Evolutionary conservation across 2,113 vertebrate genomes (phyloP), one percentile per base, ranked within the genome.

Genomic region (Ptyas mucosa): DNA sequence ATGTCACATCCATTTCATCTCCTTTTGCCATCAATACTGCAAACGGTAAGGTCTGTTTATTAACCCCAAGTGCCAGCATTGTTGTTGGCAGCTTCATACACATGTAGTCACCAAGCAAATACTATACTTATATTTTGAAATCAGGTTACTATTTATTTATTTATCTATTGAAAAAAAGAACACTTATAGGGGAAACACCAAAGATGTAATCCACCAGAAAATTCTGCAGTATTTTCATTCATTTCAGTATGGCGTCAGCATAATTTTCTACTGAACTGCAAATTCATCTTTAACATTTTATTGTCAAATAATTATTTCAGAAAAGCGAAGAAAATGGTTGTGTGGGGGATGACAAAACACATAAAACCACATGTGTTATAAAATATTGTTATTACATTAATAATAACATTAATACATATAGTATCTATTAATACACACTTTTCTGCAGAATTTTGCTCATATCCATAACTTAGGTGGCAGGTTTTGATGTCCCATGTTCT

Each of bases 1-100:
- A 99, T 99, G 99, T 99, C 99, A 99, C 98, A 95, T 96, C 97
- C 97, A 94, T 98, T 99, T 99, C 99, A 99, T 99, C 98, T 99
- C 97, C 97, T 97, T 95, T 97, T 97, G 97, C 98, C 98, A 98
- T 99, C 98, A 98, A 99, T 99, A 99, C 97, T 94, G 97, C 96
- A 97, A 96, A 96, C 94, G 91, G 86, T 24, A 61, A 94, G 94
- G 96, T 97, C 93, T 97, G 92, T 97, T 98, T 98, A 98, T 98
- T 98, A 99, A 99, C 96, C 97, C 94, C 96, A 34, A 0, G 88
- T 1, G 23, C 87, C 39, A 1, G 92, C 54, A 90, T 88, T 93
- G 58, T 89, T 90, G 94, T 88, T 54, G 34, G 11, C n/a, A 6
- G 92, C 92, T 94, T 95, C 93, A 75, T 14, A 2, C 26, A 23